A percentile compares a stretch with the other conserved stretches of the same genome.
phyloP scores from a whole-genome alignment of 2,797 vertebrate genomes.

The Hozukius guyotensis region DNA sequence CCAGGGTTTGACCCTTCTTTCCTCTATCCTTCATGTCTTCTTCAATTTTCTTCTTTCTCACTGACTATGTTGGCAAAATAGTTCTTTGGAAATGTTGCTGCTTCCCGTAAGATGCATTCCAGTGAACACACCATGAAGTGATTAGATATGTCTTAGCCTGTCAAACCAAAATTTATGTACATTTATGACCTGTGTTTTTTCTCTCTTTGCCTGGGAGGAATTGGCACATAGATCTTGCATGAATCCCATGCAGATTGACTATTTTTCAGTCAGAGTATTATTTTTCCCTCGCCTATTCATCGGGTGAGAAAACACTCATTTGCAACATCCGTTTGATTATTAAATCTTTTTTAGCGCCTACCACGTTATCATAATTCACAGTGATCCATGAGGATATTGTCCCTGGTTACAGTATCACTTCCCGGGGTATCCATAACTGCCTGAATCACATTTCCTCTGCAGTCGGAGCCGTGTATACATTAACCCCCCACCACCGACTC shows the following conservation, averaged over 20 bases:
- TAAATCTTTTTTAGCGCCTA: conserved; percentile 16
- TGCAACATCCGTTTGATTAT: background rate
- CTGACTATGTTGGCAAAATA: background rate
- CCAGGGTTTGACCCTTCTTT: conserved; percentile 1
- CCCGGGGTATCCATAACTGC: background rate
- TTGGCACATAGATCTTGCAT: background rate
- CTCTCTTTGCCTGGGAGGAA: background rate
- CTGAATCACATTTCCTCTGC: conserved; percentile 10
- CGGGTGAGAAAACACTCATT: background rate
- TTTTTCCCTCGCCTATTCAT: background rate
- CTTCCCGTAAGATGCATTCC: background rate
- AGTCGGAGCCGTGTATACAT: conserved; percentile 9
- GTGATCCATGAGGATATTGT: background rate
- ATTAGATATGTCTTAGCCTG: conserved; percentile 6
- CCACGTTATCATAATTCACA: background rate
- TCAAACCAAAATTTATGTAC: background rate
- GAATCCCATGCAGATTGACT: background rate
- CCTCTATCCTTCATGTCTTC: background rate
- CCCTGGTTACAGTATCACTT: background rate
- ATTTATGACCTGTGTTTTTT: background rate
- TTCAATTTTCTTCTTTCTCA: background rate
- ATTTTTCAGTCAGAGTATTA: background rate
- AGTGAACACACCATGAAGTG: background rate
- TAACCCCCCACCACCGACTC: background rate
- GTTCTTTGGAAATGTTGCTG: background rate